Base-by-base conservation (phyloP, 2,113 vertebrate genomes). In the Barbus barbus region DNA sequence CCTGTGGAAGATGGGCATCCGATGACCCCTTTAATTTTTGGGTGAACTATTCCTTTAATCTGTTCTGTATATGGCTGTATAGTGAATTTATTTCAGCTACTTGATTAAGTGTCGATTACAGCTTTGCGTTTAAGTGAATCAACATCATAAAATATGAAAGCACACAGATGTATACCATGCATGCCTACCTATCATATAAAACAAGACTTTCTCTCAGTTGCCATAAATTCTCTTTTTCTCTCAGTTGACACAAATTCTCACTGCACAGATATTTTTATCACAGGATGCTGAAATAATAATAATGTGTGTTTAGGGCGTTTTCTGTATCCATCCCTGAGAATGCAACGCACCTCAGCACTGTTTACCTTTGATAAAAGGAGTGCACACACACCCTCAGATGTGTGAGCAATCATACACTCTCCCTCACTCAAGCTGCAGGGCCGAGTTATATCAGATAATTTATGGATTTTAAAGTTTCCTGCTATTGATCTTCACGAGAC, bases 281-380 rank as follows among this genome's bases (percentile, higher is more conserved):
- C 31, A 28, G 16, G 6, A 51, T 14, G 31, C 56, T 20, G 14
- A 44, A 26, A 61, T 74, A 14, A 44, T 12, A 41, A 22, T 46
- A 22, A 18, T 61, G 41, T 69, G 74, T 78, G 46, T 76, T 76
- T 11, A 69, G 61, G 83, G 74, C 61, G 83, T 77, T 51, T 84
- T 65, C 51, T n/a, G 20, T 71, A 77, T 69, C 28, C 44, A 77
- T 44, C 13, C 56, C 44, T 38, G 46, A 69, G 74, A 84, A 73
- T 24, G 65, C 36, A 36, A 13, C 16, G 73, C 56, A 33, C 72
- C 33, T 65, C 60, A 44, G 12, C 41, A 44, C 12, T 72, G 51
- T 84, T 84, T 80, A 84, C 26, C 2, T 80, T 79, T 73, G 65
- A 84, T 79, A 80, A 83, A 80, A n/a, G 9, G 18, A 22, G 18